Conservation (phyloP, 2,888 invertebrate species). For the Hedychridium roseum region DNA sequence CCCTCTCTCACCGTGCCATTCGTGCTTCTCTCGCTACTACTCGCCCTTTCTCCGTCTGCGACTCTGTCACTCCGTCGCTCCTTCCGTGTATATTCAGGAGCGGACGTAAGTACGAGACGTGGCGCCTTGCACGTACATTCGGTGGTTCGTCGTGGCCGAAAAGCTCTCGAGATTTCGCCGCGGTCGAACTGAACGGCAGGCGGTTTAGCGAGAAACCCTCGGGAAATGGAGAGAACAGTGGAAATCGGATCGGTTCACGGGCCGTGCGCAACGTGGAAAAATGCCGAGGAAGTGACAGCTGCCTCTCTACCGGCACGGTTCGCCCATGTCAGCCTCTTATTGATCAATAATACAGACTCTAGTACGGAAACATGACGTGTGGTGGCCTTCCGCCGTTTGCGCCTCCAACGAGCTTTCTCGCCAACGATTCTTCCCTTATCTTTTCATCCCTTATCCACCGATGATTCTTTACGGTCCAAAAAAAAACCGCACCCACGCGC, state of each 20-base stretch:
- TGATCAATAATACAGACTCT: conserved; percentile 60
- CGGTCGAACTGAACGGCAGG: no score
- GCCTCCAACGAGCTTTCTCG: conserved; percentile 17
- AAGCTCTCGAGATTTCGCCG: no score
- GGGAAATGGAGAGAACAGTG: no score
- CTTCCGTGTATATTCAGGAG: conserved; percentile 21
- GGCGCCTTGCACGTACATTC: conserved; percentile 24
- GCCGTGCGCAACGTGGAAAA: conserved; percentile 45
- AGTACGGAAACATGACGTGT: conserved; percentile 54
- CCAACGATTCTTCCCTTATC: conserved; percentile 1
- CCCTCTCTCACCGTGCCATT: conserved; percentile 2
- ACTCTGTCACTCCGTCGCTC: conserved; percentile 28
- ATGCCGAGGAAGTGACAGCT: conserved; percentile 55
- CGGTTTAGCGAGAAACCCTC: no score
- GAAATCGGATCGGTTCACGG: not conserved
- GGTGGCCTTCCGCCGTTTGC: conserved; percentile 35
- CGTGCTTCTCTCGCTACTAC: not conserved
- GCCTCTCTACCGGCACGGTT: conserved; percentile 58
- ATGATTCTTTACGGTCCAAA: not conserved
- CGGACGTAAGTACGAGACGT: conserved; percentile 14
- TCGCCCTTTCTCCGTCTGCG: conserved; percentile 5
- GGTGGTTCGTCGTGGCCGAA: no score
- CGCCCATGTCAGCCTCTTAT: conserved; percentile 56
- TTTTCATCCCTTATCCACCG: not conserved
- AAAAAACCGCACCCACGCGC: no score